A percentile compares a stretch with the other conserved stretches of the same genome.
Conservation (phyloP, 2,113 vertebrate genomes). For the Canis aureus region DNA sequence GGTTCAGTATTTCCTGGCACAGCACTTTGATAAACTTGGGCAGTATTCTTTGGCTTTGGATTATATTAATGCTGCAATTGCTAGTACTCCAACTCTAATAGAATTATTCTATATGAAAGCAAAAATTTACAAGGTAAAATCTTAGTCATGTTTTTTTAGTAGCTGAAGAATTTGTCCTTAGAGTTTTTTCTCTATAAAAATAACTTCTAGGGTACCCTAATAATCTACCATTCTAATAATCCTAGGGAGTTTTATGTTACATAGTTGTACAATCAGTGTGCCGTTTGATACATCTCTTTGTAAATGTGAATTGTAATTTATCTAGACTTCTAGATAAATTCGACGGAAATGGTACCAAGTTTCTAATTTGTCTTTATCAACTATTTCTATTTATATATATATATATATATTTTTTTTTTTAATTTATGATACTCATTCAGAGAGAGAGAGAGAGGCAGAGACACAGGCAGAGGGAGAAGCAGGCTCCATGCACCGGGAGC, state of each 20-base stretch:
- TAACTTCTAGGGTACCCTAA: background rate
- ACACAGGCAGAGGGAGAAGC: no score
- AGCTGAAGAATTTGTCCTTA: background rate
- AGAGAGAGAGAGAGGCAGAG: no score
- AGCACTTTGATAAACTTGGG: conserved; percentile 91
- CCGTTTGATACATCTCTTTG: conserved; percentile 33
- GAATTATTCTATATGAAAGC: conserved; percentile 91
- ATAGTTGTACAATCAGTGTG: background rate
- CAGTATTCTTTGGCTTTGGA: conserved; percentile 90
- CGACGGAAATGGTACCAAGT: background rate
- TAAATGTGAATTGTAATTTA: conserved; percentile 44
- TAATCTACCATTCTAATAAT: conserved; percentile 43
- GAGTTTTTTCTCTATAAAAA: background rate
- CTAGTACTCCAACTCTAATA: conserved; percentile 90
- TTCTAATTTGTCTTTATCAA: conserved; percentile 43
- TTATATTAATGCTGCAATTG: conserved; percentile 90
- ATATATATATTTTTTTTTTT: no score
- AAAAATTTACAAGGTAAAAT: conserved; percentile 91
- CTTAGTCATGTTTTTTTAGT: conserved; percentile 22
- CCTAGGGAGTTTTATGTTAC: conserved; percentile 1
- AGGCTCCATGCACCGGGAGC: no score
- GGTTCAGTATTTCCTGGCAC: conserved; percentile 91
- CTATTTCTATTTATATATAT: background rate
- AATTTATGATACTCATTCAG: no score
- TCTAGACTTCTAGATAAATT: conserved; percentile 42